Conservation (phyloP, 2,113 vertebrate genomes). For the Carassius auratus region DNA sequence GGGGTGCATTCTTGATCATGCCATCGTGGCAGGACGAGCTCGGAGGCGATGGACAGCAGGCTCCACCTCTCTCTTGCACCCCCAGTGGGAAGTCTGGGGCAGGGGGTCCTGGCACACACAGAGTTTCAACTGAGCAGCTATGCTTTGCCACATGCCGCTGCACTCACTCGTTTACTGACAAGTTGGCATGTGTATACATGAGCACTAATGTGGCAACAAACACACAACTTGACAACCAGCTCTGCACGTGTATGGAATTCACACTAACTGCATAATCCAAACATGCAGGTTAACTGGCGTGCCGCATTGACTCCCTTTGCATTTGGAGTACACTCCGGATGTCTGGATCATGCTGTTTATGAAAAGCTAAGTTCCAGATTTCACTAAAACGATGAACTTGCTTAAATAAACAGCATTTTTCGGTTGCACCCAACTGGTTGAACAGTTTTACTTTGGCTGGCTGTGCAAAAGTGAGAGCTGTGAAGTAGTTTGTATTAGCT, state of each 20-base stretch:
- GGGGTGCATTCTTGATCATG: constrained; percentile 65
- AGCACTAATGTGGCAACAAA: constrained; percentile 31
- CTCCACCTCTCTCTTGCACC: constrained; percentile 2
- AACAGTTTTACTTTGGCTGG: constrained; percentile 10
- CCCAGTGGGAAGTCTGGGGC: not conserved
- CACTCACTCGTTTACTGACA: not conserved
- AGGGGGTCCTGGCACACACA: not conserved
- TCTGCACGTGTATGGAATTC: not conserved
- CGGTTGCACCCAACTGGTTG: not conserved
- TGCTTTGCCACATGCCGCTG: constrained; percentile 33
- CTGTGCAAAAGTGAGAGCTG: not conserved
- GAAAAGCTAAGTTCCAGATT: not conserved
- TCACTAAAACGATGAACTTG: not conserved
- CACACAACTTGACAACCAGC: constrained; percentile 15
- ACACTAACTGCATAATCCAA: constrained; percentile 28
- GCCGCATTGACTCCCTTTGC: not conserved
- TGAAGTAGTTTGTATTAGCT: not conserved
- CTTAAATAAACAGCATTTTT: not conserved
- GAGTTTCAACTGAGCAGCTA: constrained; percentile 4
- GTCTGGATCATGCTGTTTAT: constrained; percentile 5
- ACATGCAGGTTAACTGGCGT: constrained; percentile 30
- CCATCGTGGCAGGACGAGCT: constrained; percentile 64
- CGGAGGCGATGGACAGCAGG: constrained; percentile 28
- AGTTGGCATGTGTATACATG: not conserved
- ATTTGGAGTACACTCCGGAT: not conserved